phyloP scores from a whole-genome alignment of 2,113 vertebrate species.

The Marcusenius ussheri region DNA sequence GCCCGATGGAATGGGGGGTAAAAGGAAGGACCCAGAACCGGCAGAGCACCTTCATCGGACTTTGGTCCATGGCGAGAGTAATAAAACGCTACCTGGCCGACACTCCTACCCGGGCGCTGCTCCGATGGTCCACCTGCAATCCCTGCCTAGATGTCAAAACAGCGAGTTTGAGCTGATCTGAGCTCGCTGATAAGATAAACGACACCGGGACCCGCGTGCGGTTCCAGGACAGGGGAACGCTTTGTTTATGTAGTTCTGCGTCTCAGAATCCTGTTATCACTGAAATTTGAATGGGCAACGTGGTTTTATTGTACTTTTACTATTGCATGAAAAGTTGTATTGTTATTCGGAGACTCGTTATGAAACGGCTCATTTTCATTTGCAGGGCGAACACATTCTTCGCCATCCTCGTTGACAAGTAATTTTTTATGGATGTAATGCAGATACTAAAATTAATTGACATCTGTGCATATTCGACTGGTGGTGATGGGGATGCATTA shows the following conservation, averaged over 20 bases:
- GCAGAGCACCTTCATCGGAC: slow-evolving; percentile 53
- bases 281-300: background rate
- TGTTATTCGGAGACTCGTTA: background rate
- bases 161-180: slow-evolving; percentile 27
- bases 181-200: slow-evolving; percentile 47
- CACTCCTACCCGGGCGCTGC: slow-evolving; percentile 53
- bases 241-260: background rate
- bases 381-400: background rate
- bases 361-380: background rate
- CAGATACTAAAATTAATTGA: background rate
- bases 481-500: background rate
- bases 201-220: background rate
- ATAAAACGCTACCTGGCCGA: slow-evolving; percentile 62
- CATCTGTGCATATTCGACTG: background rate
- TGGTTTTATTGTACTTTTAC: background rate
- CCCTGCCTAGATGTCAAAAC: background rate
- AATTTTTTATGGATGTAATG: background rate
- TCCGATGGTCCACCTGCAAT: slow-evolving; percentile 36
- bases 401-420: background rate
- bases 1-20: slow-evolving; percentile 31
- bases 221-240: background rate
- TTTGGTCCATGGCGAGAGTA: slow-evolving; percentile 53
- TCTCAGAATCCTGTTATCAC: background rate
- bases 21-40: slow-evolving; percentile 39
- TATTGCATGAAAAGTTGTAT: background rate